Conservation (phyloP, 2,888 invertebrate species). For the Mechanitis messenoides region DNA sequence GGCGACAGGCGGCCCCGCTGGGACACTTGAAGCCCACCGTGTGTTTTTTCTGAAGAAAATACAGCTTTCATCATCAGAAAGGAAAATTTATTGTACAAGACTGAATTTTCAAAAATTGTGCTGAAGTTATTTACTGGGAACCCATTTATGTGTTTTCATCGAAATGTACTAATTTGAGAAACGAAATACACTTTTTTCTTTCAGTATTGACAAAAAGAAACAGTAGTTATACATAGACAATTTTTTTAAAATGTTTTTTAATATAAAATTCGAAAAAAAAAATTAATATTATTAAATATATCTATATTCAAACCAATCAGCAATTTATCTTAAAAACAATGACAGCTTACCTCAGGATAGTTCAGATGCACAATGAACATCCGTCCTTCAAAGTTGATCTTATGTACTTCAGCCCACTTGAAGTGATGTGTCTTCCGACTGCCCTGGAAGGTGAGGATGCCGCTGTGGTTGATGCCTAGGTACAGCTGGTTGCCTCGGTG, state of each 20-base stretch:
- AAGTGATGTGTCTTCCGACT: slow-evolving; percentile 95
- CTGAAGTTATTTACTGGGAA: too few relatives aligned
- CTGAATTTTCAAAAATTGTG: too few relatives aligned
- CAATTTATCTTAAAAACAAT: neutral
- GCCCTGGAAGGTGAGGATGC: slow-evolving; percentile 96
- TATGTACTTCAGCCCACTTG: slow-evolving; percentile 96
- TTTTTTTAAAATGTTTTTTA: too few relatives aligned
- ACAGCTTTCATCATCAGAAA: neutral
- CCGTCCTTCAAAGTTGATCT: slow-evolving; percentile 97
- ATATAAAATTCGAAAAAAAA: too few relatives aligned
- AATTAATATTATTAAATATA: too few relatives aligned
- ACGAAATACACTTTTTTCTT: too few relatives aligned
- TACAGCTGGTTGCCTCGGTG: slow-evolving; percentile 94
- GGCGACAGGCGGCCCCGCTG: slow-evolving; percentile 92
- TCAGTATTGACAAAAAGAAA: too few relatives aligned
- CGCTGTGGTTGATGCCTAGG: slow-evolving; percentile 95
- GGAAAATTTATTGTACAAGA: too few relatives aligned
- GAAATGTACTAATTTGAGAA: too few relatives aligned
- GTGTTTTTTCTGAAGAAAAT: slow-evolving; percentile 87
- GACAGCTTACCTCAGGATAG: slow-evolving; percentile 87
- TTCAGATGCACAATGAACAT: slow-evolving; percentile 98
- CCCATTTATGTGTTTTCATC: too few relatives aligned
- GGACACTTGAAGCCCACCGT: slow-evolving; percentile 97
- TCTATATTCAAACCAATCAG: too few relatives aligned
- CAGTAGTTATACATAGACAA: too few relatives aligned